Base-by-base conservation (phyloP, 2,797 vertebrate genomes). In the Hemibagrus guttatus region DNA sequence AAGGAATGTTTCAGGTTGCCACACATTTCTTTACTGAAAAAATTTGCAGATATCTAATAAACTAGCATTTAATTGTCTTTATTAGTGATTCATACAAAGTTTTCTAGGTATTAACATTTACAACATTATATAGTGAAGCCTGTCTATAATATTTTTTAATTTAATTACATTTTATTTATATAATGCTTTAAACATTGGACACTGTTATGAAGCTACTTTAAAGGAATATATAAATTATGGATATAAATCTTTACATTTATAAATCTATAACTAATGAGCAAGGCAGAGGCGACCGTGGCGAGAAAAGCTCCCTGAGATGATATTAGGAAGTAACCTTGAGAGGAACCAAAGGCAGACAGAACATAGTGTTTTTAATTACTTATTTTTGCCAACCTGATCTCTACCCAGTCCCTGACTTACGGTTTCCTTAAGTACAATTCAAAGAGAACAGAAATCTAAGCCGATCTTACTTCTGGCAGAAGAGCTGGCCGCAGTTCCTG, bases 401-500 rank as follows among this genome's bases (percentile, higher is more conserved):
- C 74, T 31, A 23, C 8, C 26, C 6, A 9, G 54, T 39, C 59
- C 35, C 52, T 56, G 8, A 56, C n/a, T 28, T 78, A 78, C 4
- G 8, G 58, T 58, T 78, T 19, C 19, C 39, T 0, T 23, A 7
- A 5, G 5, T 35, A 63, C 42, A 42, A 54, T 13, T 42, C 31
- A 59, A 59, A 59, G 12, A 1, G 35, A 63, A 21, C 11, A 6
- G 28, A 19, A 31, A 2, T 4, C 21, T 35, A 6, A 4, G 35
- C 69, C 49, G 61, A 1, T 61, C 96, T 97, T 95, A 99, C 98
- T 98, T 99, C 91, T 99, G 98, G 92, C 98, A 99, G 96, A 99
- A 99, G 91, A 99, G 98, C 93, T 99, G 98, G 1, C 98, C 98
- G 0, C 98, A 99, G 95, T 99, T 99, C 92, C 98, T 95, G 95